Evolutionary conservation across 2,888 invertebrate species (phyloP).

Genomic region (Trichopoda pennipes): DNA sequence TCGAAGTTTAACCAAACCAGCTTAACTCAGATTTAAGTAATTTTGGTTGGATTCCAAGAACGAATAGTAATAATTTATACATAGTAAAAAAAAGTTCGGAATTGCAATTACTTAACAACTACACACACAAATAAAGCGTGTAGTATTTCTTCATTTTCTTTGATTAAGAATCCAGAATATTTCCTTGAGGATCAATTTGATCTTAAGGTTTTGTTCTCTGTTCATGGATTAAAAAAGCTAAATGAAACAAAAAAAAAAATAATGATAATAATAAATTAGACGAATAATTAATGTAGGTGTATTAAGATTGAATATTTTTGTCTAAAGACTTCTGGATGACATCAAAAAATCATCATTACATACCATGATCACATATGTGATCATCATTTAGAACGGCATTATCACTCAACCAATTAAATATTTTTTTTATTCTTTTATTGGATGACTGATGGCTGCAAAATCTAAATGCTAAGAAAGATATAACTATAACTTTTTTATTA

Average conservation of each 20-base stretch:
- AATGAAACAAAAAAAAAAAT: neutral
- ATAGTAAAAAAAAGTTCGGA: no score
- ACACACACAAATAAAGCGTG: no score
- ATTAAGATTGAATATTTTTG: constrained; percentile 28
- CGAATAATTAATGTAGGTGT: constrained; percentile 58
- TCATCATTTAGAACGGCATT: constrained; percentile 21
- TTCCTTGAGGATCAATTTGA: constrained; percentile 41
- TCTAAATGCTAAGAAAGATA: no score
- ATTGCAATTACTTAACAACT: no score
- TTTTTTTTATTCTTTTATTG: neutral
- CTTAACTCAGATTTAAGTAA: neutral
- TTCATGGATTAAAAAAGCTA: neutral
- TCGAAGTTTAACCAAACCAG: neutral
- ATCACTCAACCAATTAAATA: constrained; percentile 34
- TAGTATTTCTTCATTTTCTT: constrained; percentile 37
- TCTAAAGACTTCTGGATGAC: constrained; percentile 36
- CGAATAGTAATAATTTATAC: no score
- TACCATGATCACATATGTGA: constrained; percentile 23
- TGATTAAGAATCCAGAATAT: constrained; percentile 50
- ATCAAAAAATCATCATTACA: constrained; percentile 47
- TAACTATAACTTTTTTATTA: neutral
- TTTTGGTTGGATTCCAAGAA: neutral
- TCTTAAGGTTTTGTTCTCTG: constrained; percentile 20
- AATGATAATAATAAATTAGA: neutral
- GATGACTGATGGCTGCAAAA: no score